Evolutionary conservation across 92 coral and sea anemone genomes (phyloP).

Genomic region (Hydrozoanthus gracilis): DNA sequence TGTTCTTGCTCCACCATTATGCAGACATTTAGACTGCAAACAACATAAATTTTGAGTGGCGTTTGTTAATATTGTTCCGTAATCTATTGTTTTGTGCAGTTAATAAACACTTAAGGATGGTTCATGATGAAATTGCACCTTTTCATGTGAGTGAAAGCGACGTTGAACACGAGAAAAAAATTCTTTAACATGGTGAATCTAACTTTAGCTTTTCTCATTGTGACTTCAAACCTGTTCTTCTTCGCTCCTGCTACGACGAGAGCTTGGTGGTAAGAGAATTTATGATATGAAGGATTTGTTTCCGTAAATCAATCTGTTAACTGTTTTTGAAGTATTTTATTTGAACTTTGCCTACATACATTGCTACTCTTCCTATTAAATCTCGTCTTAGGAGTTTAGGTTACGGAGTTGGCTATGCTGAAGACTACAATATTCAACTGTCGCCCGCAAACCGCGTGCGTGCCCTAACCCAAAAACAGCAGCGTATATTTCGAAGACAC

Average conservation of each 20-base stretch:
- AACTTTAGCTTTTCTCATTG: slow-evolving; percentile 15
- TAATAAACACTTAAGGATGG: slow-evolving; percentile 72
- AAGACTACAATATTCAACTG: slow-evolving; percentile 76
- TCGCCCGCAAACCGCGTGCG: slow-evolving; percentile 85
- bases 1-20: slow-evolving; percentile 69
- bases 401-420: slow-evolving; percentile 42
- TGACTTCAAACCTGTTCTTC: slow-evolving; percentile 48
- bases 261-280: slow-evolving; percentile 77
- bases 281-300: not conserved
- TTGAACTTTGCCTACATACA: not conserved
- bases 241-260: slow-evolving; percentile 51
- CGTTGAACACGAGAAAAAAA: slow-evolving; percentile 18
- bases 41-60: slow-evolving; percentile 78
- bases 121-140: slow-evolving; percentile 62
- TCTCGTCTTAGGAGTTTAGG: slow-evolving; percentile 54
- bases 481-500: slow-evolving; percentile 69
- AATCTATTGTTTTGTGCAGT: slow-evolving; percentile 86
- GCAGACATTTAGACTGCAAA: slow-evolving; percentile 82
- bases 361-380: not conserved
- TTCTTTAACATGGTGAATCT: slow-evolving; percentile 20
- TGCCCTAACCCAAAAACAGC: slow-evolving; percentile 83
- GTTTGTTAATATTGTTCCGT: slow-evolving; percentile 60
- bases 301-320: not conserved
- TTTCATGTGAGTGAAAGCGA: slow-evolving; percentile 34
- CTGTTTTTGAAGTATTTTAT: not conserved